Evolutionary conservation across 1,140 invertebrate species (phyloP).

Genomic region (Coboldia fuscipes): DNA sequence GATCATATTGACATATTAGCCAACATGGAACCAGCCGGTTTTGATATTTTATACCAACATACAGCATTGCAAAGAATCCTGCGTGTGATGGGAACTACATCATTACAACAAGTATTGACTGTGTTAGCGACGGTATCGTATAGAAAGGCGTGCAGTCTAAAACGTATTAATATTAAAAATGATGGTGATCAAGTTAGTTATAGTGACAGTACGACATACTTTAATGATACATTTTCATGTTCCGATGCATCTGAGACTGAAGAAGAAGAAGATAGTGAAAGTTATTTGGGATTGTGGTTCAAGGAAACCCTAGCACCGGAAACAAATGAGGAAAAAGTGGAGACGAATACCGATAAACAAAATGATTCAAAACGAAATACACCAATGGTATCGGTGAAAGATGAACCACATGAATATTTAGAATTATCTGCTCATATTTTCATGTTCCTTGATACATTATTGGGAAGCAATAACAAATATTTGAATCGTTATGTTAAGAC

Average conservation of each 20-base stretch:
- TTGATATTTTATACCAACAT: conserved; percentile 20
- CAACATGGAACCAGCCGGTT: conserved; percentile 20
- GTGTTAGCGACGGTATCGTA: conserved; percentile 73
- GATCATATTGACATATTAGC: conserved; percentile 18
- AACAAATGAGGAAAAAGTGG: conserved; percentile 31
- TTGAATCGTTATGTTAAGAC: conserved; percentile 31
- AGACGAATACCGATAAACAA: conserved; percentile 21
- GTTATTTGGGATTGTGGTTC: conserved; percentile 79
- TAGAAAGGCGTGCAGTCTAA: conserved; percentile 67
- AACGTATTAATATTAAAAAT: conserved; percentile 49
- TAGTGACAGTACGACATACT: conserved; percentile 81
- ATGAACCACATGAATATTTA: conserved; percentile 54
- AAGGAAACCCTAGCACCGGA: conserved; percentile 73
- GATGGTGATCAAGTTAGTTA: conserved; percentile 61
- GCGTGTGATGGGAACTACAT: conserved; percentile 21
- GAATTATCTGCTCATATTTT: conserved; percentile 18
- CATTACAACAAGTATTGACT: conserved; percentile 59
- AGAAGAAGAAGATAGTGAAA: conserved; percentile 53
- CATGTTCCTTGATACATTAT: conserved; percentile 16
- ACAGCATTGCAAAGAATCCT: conserved; percentile 28
- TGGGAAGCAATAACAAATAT: conserved; percentile 21
- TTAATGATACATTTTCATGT: conserved; percentile 76
- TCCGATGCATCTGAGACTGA: conserved; percentile 74
- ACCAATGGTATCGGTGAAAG: conserved; percentile 60
- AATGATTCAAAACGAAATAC: conserved; percentile 19